Base-by-base conservation (phyloP, 2,113 vertebrate genomes). In the Tychaedon coryphoeus region DNA sequence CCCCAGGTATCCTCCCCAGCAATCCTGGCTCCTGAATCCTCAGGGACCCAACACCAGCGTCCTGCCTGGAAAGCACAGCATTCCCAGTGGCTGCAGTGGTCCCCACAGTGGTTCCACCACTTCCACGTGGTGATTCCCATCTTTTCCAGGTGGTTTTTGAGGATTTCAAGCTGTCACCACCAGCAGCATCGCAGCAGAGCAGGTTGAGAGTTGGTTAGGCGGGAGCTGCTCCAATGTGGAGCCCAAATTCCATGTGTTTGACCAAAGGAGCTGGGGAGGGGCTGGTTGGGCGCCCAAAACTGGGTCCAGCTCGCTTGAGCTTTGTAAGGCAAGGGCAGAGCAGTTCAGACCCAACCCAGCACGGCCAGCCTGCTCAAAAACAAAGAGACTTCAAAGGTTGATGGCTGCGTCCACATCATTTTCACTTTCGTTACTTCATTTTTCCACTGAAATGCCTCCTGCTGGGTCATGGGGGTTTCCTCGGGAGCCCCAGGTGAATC, bases 51-150 rank as follows among this genome's bases (percentile, higher is more conserved):
- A 8, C 3, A 3, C 8, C 3, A 0, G 0, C 0, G 3, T n/a
- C 9, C 1, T 3, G 4, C 13, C 31, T 0, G 6, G 36, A 40
- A 34, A 57, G 16, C 1, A 0, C 0, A 0, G n/a, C 4, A 5
- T 13, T 65, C 66, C 31, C 7, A 0, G 17, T 1, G 14, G 48
- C 22, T 47, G 31, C 57, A 33, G 14, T 3, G 5, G 1, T 36
- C 5, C 26, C 14, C 47, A 1, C 0, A 1, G 69, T 33, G 40
- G 14, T 50, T 58, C 40, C 7, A 8, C 9, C 40, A 25, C 42
- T 34, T 38, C 34, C 33, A 13, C 51, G 28, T 36, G 73, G 22
- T 8, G 57, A 8, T 29, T 85, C 33, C 26, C 85, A 71, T 24
- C 16, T 75, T 89, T 33, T 76, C 42, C 34, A 25, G 36, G 11